Percentiles rank a stretch among this genome's conserved stretches.
phyloP scores from a whole-genome alignment of 2,797 vertebrate genomes.

The Siniperca scherzeri region DNA sequence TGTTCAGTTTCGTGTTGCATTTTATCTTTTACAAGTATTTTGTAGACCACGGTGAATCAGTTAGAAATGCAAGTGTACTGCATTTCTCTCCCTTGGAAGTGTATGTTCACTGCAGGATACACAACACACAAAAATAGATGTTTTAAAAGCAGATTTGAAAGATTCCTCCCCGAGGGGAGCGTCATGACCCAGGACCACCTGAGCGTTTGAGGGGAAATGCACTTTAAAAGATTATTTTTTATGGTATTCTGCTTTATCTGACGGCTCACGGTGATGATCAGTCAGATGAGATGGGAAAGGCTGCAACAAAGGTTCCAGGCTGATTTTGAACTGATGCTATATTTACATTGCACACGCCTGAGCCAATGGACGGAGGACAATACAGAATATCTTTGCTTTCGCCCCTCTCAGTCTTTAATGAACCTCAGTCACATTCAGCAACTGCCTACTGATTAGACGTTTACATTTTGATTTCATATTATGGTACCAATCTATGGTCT shows the following conservation, averaged over 20 bases:
- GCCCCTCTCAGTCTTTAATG: not conserved
- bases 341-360: not conserved
- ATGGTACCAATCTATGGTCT: not conserved
- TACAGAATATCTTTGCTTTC: not conserved
- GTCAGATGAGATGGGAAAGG: not conserved
- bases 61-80: not conserved
- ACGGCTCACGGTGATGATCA: not conserved
- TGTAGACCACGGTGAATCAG: not conserved
- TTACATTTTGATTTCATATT: not conserved
- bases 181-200: not conserved
- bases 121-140: conserved; percentile 7
- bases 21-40: conserved; percentile 19
- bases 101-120: not conserved
- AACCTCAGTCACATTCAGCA: not conserved
- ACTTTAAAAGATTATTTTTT: conserved; percentile 26
- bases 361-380: not conserved
- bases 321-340: conserved; percentile 2
- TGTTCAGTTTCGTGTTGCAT: conserved; percentile 3
- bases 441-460: not conserved
- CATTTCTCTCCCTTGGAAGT: conserved; percentile 7
- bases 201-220: conserved; percentile 10
- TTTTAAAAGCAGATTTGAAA: conserved; percentile 32
- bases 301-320: not conserved
- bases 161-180: not conserved
- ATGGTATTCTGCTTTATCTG: conserved; percentile 26